Evolutionary conservation across 2,797 vertebrate species (phyloP).

Genomic region (Sebastes matsubarae): DNA sequence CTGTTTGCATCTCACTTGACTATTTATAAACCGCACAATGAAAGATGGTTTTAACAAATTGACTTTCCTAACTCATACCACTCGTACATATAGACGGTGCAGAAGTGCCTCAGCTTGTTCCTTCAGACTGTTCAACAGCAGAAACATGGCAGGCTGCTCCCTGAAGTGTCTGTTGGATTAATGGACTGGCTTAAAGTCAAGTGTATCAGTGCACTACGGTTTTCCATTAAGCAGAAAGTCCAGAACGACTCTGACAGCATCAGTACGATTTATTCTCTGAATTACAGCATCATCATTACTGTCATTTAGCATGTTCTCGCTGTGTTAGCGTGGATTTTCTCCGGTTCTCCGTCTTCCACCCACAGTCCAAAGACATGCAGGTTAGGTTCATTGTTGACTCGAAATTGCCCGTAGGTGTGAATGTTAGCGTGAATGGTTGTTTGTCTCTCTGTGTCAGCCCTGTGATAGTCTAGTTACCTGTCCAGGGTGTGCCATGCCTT

Average conservation of each 20-base stretch:
- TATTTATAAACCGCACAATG: slow-evolving; percentile 9
- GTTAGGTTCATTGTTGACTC: too few species aligned
- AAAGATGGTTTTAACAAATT: background rate
- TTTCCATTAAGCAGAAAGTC: background rate
- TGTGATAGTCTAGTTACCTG: too few species aligned
- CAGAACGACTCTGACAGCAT: background rate
- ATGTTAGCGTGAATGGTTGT: too few species aligned
- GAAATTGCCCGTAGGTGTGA: too few species aligned
- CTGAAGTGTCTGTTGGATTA: background rate
- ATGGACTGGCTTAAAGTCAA: background rate
- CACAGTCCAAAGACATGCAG: too few species aligned
- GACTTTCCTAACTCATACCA: background rate
- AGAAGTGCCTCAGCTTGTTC: background rate
- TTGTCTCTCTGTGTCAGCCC: too few species aligned
- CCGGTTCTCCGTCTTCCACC: too few species aligned
- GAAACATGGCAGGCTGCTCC: background rate
- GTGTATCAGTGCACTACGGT: background rate
- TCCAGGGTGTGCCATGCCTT: too few species aligned
- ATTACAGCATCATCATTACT: background rate
- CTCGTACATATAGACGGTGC: background rate
- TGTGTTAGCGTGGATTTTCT: too few species aligned
- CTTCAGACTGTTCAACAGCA: background rate
- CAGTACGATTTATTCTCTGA: background rate
- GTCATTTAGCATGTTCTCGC: too few species aligned
- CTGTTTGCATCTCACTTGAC: slow-evolving; percentile 1